Evolutionary conservation across 2,797 vertebrate species (phyloP).

Genomic region (Xenopus petersii): DNA sequence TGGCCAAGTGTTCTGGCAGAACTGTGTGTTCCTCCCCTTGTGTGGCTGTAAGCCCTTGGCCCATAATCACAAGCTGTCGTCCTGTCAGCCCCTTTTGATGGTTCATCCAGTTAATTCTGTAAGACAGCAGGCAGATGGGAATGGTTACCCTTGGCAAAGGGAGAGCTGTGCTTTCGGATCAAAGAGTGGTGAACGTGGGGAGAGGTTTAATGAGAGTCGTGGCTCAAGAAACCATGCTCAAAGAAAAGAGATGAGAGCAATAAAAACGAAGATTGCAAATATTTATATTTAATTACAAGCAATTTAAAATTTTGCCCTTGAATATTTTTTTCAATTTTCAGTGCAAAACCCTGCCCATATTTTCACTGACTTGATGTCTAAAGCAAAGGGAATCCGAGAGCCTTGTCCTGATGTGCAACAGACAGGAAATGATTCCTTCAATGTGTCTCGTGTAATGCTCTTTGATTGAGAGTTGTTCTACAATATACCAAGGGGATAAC

Average conservation of each 20-base stretch:
- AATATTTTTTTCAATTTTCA: too few species aligned
- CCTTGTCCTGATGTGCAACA: too few species aligned
- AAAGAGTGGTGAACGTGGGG: slow-evolving; percentile 30
- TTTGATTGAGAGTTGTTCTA: too few species aligned
- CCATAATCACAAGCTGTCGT: slow-evolving; percentile 25
- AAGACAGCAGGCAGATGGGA: slow-evolving; percentile 46
- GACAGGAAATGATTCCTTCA: too few species aligned
- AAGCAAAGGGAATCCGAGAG: not conserved
- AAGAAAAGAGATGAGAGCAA: slow-evolving; percentile 5
- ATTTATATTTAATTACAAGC: too few species aligned
- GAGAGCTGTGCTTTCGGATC: slow-evolving; percentile 20
- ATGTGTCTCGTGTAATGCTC: too few species aligned
- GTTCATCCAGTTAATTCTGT: slow-evolving; percentile 33
- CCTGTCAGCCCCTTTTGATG: slow-evolving; percentile 26
- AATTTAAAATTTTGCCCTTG: too few species aligned
- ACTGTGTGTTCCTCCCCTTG: slow-evolving; percentile 8
- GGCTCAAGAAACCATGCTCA: slow-evolving; percentile 14
- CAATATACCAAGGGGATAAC: too few species aligned
- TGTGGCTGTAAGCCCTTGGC: slow-evolving; percentile 34
- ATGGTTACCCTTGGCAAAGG: slow-evolving; percentile 43
- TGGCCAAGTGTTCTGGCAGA: slow-evolving; percentile 38
- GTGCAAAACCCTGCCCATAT: too few species aligned
- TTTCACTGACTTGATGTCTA: too few species aligned
- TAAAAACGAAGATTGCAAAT: slow-evolving; percentile 2
- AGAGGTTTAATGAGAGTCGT: slow-evolving; percentile 32